phyloP scores from a whole-genome alignment of 2,113 vertebrate species.

The Protomyctophum bolini region DNA sequence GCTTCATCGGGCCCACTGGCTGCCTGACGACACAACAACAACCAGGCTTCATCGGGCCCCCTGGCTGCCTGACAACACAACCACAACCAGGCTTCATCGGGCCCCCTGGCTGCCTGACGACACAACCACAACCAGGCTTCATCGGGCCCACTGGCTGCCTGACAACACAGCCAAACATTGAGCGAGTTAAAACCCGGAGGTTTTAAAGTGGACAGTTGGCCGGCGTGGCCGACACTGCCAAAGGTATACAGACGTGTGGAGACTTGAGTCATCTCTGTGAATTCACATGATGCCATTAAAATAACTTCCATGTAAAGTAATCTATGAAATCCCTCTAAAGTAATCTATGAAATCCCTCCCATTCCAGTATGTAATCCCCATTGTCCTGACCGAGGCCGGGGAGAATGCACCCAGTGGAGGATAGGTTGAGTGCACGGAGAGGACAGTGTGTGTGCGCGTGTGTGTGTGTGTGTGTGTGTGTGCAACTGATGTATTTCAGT shows the following conservation, averaged over 20 bases:
- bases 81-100: too few relatives aligned
- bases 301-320: constrained; percentile 23
- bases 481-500: too few relatives aligned
- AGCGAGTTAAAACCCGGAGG: neutral
- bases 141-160: neutral
- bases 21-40: too few relatives aligned
- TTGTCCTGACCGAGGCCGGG: constrained; percentile 1
- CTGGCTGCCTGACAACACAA: too few relatives aligned
- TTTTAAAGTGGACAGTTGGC: constrained; percentile 16
- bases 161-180: neutral
- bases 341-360: constrained; percentile 17
- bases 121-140: neutral
- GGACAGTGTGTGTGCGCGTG: neutral
- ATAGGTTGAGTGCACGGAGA: neutral
- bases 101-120: too few relatives aligned
- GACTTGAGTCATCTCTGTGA: neutral
- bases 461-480: neutral
- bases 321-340: constrained; percentile 22
- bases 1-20: too few relatives aligned
- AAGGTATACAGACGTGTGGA: neutral
- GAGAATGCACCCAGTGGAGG: neutral
- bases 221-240: neutral
- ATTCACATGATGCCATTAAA: constrained; percentile 22
- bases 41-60: too few relatives aligned
- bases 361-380: constrained; percentile 39